phyloP scores from a whole-genome alignment of 2,797 vertebrate species.

The Phoeniculus purpureus region DNA sequence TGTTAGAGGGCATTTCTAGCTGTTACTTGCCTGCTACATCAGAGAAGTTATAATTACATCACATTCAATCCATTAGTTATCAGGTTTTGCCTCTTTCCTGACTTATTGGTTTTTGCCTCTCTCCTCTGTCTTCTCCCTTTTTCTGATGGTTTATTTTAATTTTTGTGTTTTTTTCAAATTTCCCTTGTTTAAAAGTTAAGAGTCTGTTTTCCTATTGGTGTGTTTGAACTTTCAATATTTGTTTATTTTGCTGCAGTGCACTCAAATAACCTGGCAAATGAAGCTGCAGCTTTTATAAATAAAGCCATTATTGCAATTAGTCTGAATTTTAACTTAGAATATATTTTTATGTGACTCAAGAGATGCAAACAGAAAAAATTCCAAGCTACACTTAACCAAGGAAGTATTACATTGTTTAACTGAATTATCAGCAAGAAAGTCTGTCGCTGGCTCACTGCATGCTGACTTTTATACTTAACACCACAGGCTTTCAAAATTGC shows the following conservation, averaged over 20 bases:
- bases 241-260: slow-evolving; percentile 27
- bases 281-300: slow-evolving; percentile 27
- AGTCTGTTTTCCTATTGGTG: not conserved
- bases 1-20: not conserved
- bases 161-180: not conserved
- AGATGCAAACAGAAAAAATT: slow-evolving; percentile 10
- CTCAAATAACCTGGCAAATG: slow-evolving; percentile 23
- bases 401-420: slow-evolving; percentile 21
- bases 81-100: no score
- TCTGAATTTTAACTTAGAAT: slow-evolving; percentile 3
- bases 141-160: not conserved
- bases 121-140: not conserved
- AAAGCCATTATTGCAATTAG: slow-evolving; percentile 1
- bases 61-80: not conserved
- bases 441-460: slow-evolving; percentile 13
- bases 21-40: not conserved
- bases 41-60: not conserved
- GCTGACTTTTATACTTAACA: slow-evolving; percentile 21
- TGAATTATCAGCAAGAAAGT: slow-evolving; percentile 17
- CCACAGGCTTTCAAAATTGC: not conserved
- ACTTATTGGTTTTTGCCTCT: not conserved
- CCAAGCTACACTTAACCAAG: slow-evolving; percentile 18
- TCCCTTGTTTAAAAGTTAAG: not conserved
- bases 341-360: not conserved
- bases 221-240: slow-evolving; percentile 35